Conservation (phyloP, 2,888 invertebrate genomes). For the Arctia plantaginis region DNA sequence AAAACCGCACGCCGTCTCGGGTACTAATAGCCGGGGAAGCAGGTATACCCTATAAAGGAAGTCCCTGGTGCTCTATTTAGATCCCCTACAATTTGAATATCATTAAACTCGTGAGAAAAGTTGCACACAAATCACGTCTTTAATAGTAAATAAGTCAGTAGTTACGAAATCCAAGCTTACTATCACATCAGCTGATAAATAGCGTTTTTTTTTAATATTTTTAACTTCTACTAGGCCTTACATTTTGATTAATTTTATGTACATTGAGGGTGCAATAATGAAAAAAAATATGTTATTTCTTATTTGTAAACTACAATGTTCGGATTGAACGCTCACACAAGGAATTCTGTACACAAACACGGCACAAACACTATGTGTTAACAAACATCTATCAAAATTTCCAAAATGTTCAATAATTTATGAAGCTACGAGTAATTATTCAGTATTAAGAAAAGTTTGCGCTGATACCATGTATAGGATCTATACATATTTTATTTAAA, state of each 20-base stretch:
- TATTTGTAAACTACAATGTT: no score
- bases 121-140: not conserved
- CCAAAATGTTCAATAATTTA: not conserved
- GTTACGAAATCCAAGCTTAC: no score
- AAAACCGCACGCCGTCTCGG: no score
- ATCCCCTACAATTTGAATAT: not conserved
- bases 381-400: not conserved
- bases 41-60: no score
- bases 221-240: no score
- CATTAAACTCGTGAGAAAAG: not conserved
- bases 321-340: not conserved
- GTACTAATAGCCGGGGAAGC: no score
- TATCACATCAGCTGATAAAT: no score
- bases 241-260: no score
- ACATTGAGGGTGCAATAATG: no score
- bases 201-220: no score
- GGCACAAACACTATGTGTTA: not conserved
- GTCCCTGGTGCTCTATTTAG: not conserved
- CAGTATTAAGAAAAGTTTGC: not conserved
- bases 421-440: constrained; percentile 6
- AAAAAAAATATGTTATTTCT: no score
- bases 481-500: not conserved
- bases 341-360: not conserved
- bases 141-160: no score
- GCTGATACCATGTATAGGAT: not conserved